Evolutionary conservation across 1,140 invertebrate genomes (phyloP).

Genomic region (Triops longicaudatus): DNA sequence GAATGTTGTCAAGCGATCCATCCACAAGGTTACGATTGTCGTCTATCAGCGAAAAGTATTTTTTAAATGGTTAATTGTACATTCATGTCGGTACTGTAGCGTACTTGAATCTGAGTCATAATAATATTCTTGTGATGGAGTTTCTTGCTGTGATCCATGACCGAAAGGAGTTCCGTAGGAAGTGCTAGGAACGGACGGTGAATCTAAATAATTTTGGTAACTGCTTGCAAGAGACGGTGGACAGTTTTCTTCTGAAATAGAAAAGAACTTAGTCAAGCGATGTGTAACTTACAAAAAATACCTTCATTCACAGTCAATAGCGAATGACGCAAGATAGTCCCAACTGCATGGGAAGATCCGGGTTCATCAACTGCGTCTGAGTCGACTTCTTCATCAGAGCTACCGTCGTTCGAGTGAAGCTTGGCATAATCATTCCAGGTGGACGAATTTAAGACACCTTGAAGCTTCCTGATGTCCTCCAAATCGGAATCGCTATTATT

Average conservation of each 20-base stretch:
- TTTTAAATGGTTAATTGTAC: background rate
- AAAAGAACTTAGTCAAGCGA: background rate
- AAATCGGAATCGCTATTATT: background rate
- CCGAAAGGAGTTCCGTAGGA: constrained; percentile 1
- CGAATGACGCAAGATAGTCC: background rate
- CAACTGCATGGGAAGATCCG: background rate
- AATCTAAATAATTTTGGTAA: background rate
- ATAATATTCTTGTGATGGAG: background rate
- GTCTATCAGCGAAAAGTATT: background rate
- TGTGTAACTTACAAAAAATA: background rate
- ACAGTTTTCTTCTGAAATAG: background rate
- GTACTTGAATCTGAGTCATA: background rate
- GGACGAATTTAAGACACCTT: background rate
- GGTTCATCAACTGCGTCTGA: background rate
- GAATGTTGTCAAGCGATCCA: constrained; percentile 20
- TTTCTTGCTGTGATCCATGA: background rate
- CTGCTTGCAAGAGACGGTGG: background rate
- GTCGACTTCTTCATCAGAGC: background rate
- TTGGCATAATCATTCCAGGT: background rate
- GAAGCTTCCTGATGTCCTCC: background rate
- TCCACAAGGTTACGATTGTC: background rate
- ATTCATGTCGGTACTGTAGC: background rate
- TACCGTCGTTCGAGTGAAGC: background rate
- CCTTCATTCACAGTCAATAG: background rate
- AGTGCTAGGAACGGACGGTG: background rate